Base-by-base conservation (phyloP, 2,888 invertebrate species). In the Synergus laeviventris region DNA sequence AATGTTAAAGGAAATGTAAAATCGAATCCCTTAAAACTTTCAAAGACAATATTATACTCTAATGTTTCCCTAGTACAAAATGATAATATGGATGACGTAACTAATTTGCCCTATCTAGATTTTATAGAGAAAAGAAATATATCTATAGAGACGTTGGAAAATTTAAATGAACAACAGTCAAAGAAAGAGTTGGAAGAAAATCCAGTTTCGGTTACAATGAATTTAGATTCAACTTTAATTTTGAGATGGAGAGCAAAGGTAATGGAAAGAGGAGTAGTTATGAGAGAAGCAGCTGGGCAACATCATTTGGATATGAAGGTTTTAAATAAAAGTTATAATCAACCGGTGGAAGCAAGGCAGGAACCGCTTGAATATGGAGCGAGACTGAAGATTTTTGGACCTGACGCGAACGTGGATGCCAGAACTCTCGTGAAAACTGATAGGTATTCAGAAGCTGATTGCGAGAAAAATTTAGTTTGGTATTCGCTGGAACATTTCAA, bases 241-340 rank as follows among this genome's bases (percentile, higher is more conserved):
- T 78, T 91, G 9, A 87, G 88, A 80, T 94, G 94, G 94, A 92
- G 91, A 84, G 93, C 93, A 0, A 91, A 92, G 77, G 89, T 93
- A 11, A 90, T 92, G 21, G 93, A 94, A 84, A 93, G 92, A 81
- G 92, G 91, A 11, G 93, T 92, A 45, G 89, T 91, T 49, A 93
- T 92, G 60, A 92, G 93, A 76, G 91, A 92, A 8, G 93, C 94
- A 12, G 90, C 94, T 73, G 96, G 96, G 0, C 96, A 96, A 84
- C 95, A 94, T 86, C 94, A 94, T 85, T 89, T 95, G 21, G 94
- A 94, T 86, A 87, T 95, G 77, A 92, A 94, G 78, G 92, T 92
- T 83, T 92, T 95, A 78, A 93, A 93, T 81, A 92, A 92, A 86
- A 90, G 92, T 24, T 91, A 93, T 78, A 92, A 93, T 70, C 92